Evolutionary conservation across 2,888 invertebrate species (phyloP).

Genomic region (Apodemia zela): DNA sequence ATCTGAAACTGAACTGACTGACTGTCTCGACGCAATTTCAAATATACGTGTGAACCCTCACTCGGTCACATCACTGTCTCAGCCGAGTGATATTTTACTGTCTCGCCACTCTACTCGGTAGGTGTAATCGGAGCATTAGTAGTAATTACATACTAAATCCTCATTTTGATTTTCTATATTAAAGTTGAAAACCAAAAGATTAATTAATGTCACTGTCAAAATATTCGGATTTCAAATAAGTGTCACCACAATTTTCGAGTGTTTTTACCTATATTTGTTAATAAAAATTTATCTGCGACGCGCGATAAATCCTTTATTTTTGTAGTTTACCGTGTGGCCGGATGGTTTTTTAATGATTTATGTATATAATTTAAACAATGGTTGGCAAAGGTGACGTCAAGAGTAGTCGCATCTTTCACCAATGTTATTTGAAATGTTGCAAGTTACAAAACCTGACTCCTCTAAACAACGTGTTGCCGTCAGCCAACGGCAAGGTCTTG

Average conservation of each 20-base stretch:
- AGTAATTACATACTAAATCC: not conserved
- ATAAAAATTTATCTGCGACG: constrained; percentile 21
- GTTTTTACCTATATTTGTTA: constrained; percentile 40
- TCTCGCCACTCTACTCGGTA: too few relatives aligned
- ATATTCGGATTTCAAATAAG: constrained; percentile 55
- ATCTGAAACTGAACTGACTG: too few relatives aligned
- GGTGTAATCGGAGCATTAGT: too few relatives aligned
- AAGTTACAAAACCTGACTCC: constrained; percentile 72
- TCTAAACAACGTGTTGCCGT: constrained; percentile 57
- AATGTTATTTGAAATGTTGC: constrained; percentile 74
- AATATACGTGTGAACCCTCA: too few relatives aligned
- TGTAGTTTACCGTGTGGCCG: constrained; percentile 36
- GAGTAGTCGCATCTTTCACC: constrained; percentile 69
- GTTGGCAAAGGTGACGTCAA: constrained; percentile 68
- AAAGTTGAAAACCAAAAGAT: not conserved
- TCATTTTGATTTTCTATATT: not conserved
- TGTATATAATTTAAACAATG: constrained; percentile 50
- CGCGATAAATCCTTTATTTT: constrained; percentile 31
- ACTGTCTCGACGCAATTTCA: too few relatives aligned
- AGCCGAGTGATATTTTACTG: too few relatives aligned
- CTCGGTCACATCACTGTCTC: too few relatives aligned
- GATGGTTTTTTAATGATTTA: constrained; percentile 49
- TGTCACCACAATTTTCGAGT: constrained; percentile 53
- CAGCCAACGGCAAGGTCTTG: constrained; percentile 73
- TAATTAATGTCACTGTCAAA: constrained; percentile 34